Percentiles rank a stretch among this genome's conserved stretches.
Conservation (phyloP, 2,113 vertebrate genomes). For the Epinephelus lanceolatus region DNA sequence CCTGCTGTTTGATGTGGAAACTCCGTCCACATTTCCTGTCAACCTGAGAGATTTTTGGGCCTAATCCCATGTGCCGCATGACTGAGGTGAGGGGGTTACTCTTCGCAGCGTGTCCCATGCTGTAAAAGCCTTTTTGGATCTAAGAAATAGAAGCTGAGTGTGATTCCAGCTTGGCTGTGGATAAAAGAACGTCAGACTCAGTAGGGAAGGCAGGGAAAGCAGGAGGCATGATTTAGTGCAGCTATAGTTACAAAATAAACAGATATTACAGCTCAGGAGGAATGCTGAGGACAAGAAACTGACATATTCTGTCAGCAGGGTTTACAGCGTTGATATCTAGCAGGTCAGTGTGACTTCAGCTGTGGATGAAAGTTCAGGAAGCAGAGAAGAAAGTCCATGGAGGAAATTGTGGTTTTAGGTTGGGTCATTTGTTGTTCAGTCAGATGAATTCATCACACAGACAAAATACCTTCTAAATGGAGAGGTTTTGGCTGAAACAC, state of each 20-base stretch:
- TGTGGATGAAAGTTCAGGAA: conserved; percentile 21
- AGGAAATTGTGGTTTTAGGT: background rate
- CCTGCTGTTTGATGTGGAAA: conserved; percentile 80
- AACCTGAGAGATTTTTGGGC: conserved; percentile 58
- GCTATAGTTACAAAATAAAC: conserved; percentile 32
- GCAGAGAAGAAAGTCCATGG: background rate
- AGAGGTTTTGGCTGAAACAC: too few relatives aligned
- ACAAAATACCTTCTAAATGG: too few relatives aligned
- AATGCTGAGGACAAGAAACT: conserved; percentile 22
- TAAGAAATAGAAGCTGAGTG: conserved; percentile 58
- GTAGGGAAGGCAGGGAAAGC: conserved; percentile 5
- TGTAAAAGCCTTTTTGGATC: conserved; percentile 25
- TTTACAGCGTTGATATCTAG: background rate
- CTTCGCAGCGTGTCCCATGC: background rate
- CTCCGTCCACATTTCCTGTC: conserved; percentile 74
- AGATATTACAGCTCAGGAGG: conserved; percentile 12
- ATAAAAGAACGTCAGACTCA: conserved; percentile 47
- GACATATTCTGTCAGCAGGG: conserved; percentile 1
- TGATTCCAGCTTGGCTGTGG: conserved; percentile 59
- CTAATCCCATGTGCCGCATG: conserved; percentile 36
- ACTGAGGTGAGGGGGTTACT: conserved; percentile 33
- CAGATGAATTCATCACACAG: background rate
- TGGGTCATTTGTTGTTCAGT: background rate
- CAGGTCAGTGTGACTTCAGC: conserved; percentile 13
- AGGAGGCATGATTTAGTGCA: conserved; percentile 41